Conservation (phyloP, 2,797 vertebrate species). For the Garrulus glandarius region DNA sequence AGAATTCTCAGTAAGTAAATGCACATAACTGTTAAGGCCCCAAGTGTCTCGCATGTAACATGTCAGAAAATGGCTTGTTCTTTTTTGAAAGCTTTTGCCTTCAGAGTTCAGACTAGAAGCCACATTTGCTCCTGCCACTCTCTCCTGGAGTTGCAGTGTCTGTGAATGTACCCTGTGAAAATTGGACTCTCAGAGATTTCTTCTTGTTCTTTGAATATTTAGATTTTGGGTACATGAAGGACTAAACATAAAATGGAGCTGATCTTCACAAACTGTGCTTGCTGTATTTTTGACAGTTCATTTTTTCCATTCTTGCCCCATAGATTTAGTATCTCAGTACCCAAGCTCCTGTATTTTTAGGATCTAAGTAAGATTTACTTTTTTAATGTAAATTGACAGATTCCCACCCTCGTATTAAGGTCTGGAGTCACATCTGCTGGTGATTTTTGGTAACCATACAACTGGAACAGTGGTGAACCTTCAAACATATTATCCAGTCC, state of each 20-base stretch:
- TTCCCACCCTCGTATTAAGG: background rate
- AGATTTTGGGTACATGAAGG: background rate
- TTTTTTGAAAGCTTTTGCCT: background rate
- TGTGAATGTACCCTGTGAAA: background rate
- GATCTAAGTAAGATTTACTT: background rate
- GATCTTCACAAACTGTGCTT: background rate
- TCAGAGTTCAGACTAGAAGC: background rate
- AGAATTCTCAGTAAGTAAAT: background rate
- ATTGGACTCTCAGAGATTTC: background rate
- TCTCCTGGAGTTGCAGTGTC: background rate
- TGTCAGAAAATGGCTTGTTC: background rate
- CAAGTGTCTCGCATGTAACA: fast-evolving
- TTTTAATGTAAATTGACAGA: background rate
- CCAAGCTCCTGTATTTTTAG: background rate
- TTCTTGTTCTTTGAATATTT: background rate
- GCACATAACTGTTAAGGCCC: background rate
- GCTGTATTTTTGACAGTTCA: background rate
- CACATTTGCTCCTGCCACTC: background rate
- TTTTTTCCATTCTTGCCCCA: background rate
- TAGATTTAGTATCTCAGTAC: background rate
- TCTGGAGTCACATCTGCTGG: background rate
- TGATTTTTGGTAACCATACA: background rate
- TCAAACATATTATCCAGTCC: background rate
- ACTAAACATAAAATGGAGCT: background rate
- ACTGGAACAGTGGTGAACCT: background rate